These are phyloP conservation scores for Acanthisitta chloris DNA, from an alignment of 2,113 vertebrate species.

Conservation along the genomic window DNA sequence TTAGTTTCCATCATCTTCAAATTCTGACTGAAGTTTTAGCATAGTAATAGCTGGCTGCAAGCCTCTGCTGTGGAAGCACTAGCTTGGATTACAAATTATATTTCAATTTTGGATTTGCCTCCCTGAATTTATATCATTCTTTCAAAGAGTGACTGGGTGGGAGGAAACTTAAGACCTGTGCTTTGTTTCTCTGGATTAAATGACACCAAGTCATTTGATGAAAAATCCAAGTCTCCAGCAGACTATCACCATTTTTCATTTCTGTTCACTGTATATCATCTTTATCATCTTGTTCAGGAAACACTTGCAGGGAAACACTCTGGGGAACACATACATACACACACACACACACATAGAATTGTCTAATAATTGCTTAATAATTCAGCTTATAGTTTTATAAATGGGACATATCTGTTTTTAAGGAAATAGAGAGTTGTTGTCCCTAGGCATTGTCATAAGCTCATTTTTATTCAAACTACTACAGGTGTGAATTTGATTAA, in stretches of 20 bases:
- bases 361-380: background rate
- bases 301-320: background rate
- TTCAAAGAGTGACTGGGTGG: too few species aligned
- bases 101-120: too few species aligned
- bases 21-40: too few species aligned
- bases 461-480: background rate
- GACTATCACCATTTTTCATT: background rate
- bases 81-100: too few species aligned
- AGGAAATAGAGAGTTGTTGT: background rate
- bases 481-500: background rate
- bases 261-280: background rate
- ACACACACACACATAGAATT: background rate
- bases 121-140: too few species aligned
- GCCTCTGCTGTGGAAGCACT: too few species aligned
- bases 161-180: background rate
- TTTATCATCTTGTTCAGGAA: background rate
- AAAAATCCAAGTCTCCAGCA: background rate
- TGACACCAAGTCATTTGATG: background rate
- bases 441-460: background rate
- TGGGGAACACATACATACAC: background rate
- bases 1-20: too few species aligned
- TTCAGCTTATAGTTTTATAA: background rate
- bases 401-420: background rate
- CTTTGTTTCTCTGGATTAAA: background rate
- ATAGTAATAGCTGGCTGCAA: too few species aligned